Conservation (phyloP, 2,797 vertebrate species). For the Potorous gilbertii region DNA sequence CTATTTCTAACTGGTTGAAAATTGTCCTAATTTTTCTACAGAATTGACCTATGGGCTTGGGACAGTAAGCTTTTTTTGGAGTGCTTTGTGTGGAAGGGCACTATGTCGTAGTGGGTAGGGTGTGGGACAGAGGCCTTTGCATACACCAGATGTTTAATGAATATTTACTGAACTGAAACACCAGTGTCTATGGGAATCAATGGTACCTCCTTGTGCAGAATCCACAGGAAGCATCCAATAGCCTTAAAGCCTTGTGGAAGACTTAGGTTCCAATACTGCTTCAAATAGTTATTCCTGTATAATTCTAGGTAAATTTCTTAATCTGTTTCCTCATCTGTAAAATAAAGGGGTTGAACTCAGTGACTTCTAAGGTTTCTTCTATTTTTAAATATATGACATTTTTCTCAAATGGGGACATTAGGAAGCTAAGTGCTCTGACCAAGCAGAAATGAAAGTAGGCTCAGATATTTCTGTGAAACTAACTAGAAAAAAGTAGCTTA, state of each 20-base stretch:
- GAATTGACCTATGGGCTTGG: background rate
- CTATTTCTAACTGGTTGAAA: background rate
- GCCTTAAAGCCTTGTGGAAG: background rate
- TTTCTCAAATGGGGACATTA: background rate
- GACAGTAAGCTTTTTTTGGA: background rate
- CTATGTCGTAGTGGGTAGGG: background rate
- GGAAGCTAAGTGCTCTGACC: background rate
- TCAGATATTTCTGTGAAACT: background rate
- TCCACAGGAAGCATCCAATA: too few species aligned
- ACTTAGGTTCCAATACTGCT: background rate
- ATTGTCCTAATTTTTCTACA: background rate
- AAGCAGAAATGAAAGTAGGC: background rate
- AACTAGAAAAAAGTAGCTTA: background rate
- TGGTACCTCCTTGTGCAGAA: too few species aligned
- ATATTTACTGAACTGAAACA: too few species aligned
- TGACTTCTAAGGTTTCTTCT: background rate
- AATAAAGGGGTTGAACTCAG: background rate
- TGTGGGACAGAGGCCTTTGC: background rate
- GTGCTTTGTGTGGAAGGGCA: background rate
- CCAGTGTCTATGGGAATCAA: too few species aligned
- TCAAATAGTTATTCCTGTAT: background rate
- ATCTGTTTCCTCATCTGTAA: background rate
- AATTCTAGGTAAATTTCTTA: background rate
- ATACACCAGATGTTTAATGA: too few species aligned
- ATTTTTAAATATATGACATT: too few species aligned